Percentiles rank a stretch among this genome's conserved stretches.
Evolutionary conservation across 2,888 invertebrate species (phyloP).

Genomic region (Philaethria dido): DNA sequence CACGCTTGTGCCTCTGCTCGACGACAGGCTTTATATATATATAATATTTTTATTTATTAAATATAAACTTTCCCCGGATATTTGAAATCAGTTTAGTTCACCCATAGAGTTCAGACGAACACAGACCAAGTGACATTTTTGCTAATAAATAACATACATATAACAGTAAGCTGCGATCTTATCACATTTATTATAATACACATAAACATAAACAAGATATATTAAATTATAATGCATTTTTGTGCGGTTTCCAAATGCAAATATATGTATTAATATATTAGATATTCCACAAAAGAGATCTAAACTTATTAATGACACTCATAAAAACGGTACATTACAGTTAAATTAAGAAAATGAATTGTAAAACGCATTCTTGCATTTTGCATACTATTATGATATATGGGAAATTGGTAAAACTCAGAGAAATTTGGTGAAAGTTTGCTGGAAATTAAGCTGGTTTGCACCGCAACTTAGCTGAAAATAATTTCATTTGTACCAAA

Average conservation of each 20-base stretch:
- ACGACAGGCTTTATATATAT: too few species aligned
- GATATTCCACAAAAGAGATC: neutral
- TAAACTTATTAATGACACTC: neutral
- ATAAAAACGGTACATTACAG: slow-evolving; percentile 17
- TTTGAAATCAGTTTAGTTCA: too few species aligned
- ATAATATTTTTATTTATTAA: neutral
- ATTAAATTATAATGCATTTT: slow-evolving; percentile 7
- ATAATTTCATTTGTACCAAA: too few species aligned
- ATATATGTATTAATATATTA: slow-evolving; percentile 1
- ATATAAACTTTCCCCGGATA: neutral
- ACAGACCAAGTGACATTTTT: neutral
- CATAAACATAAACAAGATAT: neutral
- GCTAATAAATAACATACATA: neutral
- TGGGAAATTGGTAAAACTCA: slow-evolving; percentile 16
- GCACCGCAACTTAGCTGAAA: too few species aligned
- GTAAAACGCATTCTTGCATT: neutral
- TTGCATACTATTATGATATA: slow-evolving; percentile 17
- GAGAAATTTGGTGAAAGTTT: slow-evolving; percentile 26
- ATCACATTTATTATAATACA: neutral
- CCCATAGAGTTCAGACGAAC: neutral
- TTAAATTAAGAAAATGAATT: slow-evolving; percentile 4
- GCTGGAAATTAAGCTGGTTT: slow-evolving; percentile 15
- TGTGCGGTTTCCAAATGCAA: slow-evolving; percentile 8
- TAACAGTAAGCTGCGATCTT: neutral
- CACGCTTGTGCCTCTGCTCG: too few species aligned